Evolutionary conservation across 1,140 invertebrate genomes (phyloP).

Genomic region (Ptiloglossa arizonensis): DNA sequence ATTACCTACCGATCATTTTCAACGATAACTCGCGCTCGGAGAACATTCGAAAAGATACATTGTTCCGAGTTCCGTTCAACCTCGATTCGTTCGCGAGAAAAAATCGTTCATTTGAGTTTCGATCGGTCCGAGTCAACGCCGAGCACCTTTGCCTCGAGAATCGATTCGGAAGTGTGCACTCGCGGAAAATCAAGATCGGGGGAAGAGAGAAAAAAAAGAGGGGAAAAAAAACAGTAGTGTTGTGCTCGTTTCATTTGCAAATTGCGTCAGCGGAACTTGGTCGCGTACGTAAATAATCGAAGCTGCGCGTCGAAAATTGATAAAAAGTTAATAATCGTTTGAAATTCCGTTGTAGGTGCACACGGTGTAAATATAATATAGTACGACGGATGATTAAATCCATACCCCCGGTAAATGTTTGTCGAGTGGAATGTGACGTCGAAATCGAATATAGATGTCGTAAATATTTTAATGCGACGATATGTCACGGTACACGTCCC

Average conservation of each 20-base stretch:
- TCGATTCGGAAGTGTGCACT: conserved; percentile 19
- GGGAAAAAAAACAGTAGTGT: conserved; percentile 17
- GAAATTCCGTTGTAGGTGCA: conserved; percentile 39
- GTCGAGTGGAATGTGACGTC: conserved; percentile 33
- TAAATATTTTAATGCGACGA: conserved; percentile 63
- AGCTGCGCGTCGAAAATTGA: not conserved
- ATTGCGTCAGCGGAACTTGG: conserved; percentile 9
- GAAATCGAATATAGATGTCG: conserved; percentile 50
- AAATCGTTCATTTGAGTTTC: not conserved
- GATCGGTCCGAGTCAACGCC: too few relatives aligned
- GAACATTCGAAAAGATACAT: not conserved
- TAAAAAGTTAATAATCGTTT: conserved; percentile 51
- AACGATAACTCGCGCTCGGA: not conserved
- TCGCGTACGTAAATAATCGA: conserved; percentile 9
- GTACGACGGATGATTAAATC: conserved; percentile 56
- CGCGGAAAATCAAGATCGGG: conserved; percentile 26
- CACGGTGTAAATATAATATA: conserved; percentile 25
- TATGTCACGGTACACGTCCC: conserved; percentile 38
- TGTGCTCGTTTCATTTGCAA: not conserved
- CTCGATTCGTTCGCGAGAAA: not conserved
- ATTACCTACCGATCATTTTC: conserved; percentile 5
- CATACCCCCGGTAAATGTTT: conserved; percentile 46
- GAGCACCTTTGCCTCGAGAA: not conserved
- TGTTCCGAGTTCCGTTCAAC: too few relatives aligned
- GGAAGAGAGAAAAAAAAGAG: too few relatives aligned